These are phyloP conservation scores for Drosophila mauritiana DNA, from an alignment of 1,140 invertebrate species.

Conservation along the genomic window DNA sequence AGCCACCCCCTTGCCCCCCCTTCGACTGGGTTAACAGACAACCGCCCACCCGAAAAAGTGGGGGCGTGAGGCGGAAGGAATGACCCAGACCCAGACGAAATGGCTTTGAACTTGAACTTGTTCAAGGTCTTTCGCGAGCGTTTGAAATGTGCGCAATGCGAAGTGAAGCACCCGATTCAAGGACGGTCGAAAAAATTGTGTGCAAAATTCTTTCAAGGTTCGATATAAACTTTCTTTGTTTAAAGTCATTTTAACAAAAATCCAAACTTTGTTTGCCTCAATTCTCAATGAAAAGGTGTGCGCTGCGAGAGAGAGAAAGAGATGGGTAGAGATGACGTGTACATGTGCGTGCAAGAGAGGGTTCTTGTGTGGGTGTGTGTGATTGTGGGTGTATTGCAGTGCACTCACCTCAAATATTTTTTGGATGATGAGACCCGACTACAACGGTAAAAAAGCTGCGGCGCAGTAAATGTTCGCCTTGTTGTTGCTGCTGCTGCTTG, in stretches of 20 bases:
- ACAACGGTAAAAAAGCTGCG: conserved; percentile 72
- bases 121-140: conserved; percentile 65
- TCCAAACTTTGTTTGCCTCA: conserved; percentile 46
- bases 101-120: conserved; percentile 72
- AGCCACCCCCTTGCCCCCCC: background rate
- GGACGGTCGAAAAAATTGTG: conserved; percentile 29
- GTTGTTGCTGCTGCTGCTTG: conserved; percentile 7
- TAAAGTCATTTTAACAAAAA: conserved; percentile 14
- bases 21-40: conserved; percentile 22
- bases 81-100: conserved; percentile 56
- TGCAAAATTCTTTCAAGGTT: conserved; percentile 20
- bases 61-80: conserved; percentile 14
- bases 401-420: conserved; percentile 69
- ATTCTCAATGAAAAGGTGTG: conserved; percentile 44
- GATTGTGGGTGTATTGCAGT: conserved; percentile 41
- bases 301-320: conserved; percentile 9
- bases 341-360: conserved; percentile 12
- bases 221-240: conserved; percentile 75
- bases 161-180: conserved; percentile 57
- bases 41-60: background rate
- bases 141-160: conserved; percentile 36
- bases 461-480: conserved; percentile 62
- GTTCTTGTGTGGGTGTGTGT: conserved; percentile 4
- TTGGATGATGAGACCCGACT: conserved; percentile 35
- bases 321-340: conserved; percentile 22